Base-by-base conservation (phyloP, 1,140 invertebrate genomes). In the Meloidogyne hapla region DNA sequence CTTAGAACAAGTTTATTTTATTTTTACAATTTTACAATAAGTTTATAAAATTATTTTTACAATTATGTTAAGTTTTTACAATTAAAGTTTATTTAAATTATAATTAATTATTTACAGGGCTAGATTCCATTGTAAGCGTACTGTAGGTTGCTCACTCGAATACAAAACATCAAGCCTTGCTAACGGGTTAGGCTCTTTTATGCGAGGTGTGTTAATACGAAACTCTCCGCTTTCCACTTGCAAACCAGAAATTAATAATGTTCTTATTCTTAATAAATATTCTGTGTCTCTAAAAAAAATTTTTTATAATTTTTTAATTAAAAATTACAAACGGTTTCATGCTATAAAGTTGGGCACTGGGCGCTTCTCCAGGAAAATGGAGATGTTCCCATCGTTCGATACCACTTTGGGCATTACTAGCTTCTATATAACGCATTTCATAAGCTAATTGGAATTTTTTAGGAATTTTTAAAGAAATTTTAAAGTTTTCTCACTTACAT, bases 161-260 rank as follows among this genome's bases (percentile, higher is more conserved):
- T 85, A 87, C 38, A 86, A 84, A 18, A 86, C 84, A 73, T 86
- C 84, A 18, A 86, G 78, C 73, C 86, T 86, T 64, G 76, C 71
- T 15, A 85, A 81, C 61, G 84, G 85, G 56, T 85, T 87, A 15
- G 28, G 56, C 15, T 67, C 73, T 26, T 64, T 66, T 15, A 85
- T 78, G 77, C 56, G 68, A 28, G 79, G 79, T 28, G 45, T 73
- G 40, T 71, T 64, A 70, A 87, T 85, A 18, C 79, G 69, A 64
- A 87, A 85, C 62, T 86, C 79, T 5, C 82, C 85, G 42, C 84
- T 86, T 74, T 86, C 84, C 1, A 84, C 81, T 48, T 81, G 80
- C 6, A 80, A 38, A 67, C 79, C 76, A 68, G 80, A 82, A 15
- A 38, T 45, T 21, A 86, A 72, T 15, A 70, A 28, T 23, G 84